Base-by-base conservation (phyloP, 2,888 invertebrate species). In the Azorinus chamasolen region DNA sequence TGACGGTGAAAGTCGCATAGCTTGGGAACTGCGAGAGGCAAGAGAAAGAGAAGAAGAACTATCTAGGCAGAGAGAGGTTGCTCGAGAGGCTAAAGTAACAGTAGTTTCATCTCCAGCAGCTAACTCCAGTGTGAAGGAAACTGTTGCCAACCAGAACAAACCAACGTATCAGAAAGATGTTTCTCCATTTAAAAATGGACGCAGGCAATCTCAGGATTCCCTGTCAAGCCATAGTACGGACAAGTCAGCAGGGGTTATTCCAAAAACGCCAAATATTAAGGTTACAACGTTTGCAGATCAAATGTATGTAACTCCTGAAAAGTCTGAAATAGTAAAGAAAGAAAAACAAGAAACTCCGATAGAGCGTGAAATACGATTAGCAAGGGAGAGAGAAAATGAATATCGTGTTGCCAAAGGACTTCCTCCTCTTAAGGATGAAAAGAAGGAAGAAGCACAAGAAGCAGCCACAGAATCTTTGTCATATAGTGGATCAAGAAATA, bases 291-390 rank as follows among this genome's bases (percentile, higher is more conserved):
- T 78, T 57, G 58, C 68, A 37, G 76, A 66, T 64, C 69, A 77
- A n/a, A 41, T 51, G 16, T 32, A 54, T 39, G 58, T n/a, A 51
- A 55, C 20, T 54, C 63, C 58, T 41, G 68, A 68, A 27, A 54
- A 22, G 41, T 45, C 18, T 37, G 79, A 70, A 3, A 72, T 68
- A 20, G 64, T 71, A n/a, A 73, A 66, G 57, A 63, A 32, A 32
- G 63, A 73, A 58, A 83, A 74, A 41, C 63, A 57, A 37, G 94
- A 94, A 87, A 94, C 94, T 4, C 94, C 94, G 5, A 94, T 94
- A 50, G 94, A 94, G 84, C 88, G 94, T 37, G 94, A 94, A 86
- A 94, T 94, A 59, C 92, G 94, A 25, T 76, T 94, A 69, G 92
- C 93, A 4, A 87, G 92, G 37, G 94, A 94, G 78, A 86, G 94